Evolutionary conservation across 92 coral and sea anemone genomes (phyloP).

Genomic region (Palythoa grandiflora): DNA sequence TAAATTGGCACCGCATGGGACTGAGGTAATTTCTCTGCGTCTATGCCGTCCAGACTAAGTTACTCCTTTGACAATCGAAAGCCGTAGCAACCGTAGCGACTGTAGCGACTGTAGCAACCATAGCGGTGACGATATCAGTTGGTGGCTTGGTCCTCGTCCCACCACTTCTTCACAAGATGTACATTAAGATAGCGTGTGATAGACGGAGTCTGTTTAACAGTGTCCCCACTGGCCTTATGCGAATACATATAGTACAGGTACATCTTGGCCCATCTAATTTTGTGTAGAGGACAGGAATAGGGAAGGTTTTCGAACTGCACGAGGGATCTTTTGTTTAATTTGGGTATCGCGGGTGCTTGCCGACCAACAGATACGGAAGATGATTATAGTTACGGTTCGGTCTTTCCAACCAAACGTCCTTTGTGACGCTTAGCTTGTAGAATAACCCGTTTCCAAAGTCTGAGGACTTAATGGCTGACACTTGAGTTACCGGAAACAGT

Average conservation of each 20-base stretch:
- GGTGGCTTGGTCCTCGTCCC: slow-evolving; percentile 74
- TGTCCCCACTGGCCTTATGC: slow-evolving; percentile 65
- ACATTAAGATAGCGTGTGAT: slow-evolving; percentile 60
- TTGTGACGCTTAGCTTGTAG: slow-evolving; percentile 48
- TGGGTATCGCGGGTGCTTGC: slow-evolving; percentile 57
- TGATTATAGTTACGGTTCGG: slow-evolving; percentile 33
- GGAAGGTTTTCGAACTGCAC: slow-evolving; percentile 68
- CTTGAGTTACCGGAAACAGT: slow-evolving; percentile 9
- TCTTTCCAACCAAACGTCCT: slow-evolving; percentile 70
- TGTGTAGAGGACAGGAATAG: slow-evolving; percentile 22
- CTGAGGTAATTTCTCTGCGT: slow-evolving; percentile 26
- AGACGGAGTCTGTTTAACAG: slow-evolving; percentile 46
- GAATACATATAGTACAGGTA: slow-evolving; percentile 71
- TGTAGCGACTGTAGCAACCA: background rate
- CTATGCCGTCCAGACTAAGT: slow-evolving; percentile 24
- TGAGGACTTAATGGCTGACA: slow-evolving; percentile 9
- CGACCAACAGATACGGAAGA: slow-evolving; percentile 63
- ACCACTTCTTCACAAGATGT: slow-evolving; percentile 64
- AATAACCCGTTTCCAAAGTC: slow-evolving; percentile 39
- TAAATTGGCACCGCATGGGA: slow-evolving; percentile 46
- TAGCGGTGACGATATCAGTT: background rate
- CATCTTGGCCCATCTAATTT: slow-evolving; percentile 60
- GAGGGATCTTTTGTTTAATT: slow-evolving; percentile 77
- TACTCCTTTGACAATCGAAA: background rate
- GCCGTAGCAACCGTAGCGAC: too few relatives aligned